Evolutionary conservation across 2,797 vertebrate genomes (phyloP).

Genomic region (Agapornis canus): DNA sequence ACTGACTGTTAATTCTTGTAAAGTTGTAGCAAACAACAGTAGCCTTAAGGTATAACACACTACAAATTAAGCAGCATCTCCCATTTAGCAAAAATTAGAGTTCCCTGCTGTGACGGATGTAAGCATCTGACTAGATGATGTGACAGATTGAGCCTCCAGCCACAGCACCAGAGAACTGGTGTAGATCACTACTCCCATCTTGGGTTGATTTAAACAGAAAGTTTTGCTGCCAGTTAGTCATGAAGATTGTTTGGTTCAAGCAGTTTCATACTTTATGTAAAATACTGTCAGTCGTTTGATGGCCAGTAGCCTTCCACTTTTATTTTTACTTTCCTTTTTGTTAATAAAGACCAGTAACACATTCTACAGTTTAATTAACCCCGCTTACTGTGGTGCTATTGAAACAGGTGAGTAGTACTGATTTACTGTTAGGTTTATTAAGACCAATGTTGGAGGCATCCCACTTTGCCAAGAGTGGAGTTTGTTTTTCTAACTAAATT

Average conservation of each 20-base stretch:
- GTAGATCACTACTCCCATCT: not conserved
- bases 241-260: not conserved
- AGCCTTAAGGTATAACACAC: not conserved
- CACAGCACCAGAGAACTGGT: not conserved
- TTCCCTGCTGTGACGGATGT: not conserved
- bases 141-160: not conserved
- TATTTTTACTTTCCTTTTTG: not conserved
- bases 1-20: not conserved
- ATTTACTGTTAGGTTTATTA: not conserved
- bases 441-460: not conserved
- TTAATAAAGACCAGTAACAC: not conserved
- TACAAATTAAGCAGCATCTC: not conserved
- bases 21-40: not conserved
- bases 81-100: not conserved
- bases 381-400: not conserved
- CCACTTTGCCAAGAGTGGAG: not conserved
- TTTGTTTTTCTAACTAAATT: not conserved
- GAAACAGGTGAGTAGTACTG: not conserved
- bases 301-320: not conserved
- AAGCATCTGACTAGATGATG: not conserved
- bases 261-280: not conserved
- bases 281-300: not conserved
- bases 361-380: not conserved
- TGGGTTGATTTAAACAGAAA: not conserved
- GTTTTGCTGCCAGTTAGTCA: not conserved